Percentiles rank a stretch among this genome's conserved stretches.
phyloP scores from a whole-genome alignment of 1,140 invertebrate genomes.

The Paramacrobiotus metropolitanus region DNA sequence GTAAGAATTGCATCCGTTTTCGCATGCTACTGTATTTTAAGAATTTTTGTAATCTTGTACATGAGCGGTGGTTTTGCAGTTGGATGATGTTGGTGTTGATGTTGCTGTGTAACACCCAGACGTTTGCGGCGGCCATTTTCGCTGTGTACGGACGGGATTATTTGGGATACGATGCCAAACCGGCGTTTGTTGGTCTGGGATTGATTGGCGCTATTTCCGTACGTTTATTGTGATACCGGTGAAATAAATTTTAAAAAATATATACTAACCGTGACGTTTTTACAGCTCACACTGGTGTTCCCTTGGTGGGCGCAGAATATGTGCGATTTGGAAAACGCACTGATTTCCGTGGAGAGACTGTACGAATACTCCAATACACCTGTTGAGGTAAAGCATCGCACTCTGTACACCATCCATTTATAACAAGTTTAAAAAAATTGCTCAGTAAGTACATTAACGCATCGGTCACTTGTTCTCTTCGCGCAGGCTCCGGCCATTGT shows the following conservation, averaged over 20 bases:
- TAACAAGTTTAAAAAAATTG: no score
- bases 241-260: no score
- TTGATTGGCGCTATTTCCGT: not conserved
- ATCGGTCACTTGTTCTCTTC: no score
- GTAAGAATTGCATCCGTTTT: not conserved
- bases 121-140: slow-evolving; percentile 65
- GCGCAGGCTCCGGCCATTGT: no score
- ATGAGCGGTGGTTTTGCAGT: slow-evolving; percentile 23
- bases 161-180: not conserved
- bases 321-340: slow-evolving; percentile 87
- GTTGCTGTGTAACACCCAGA: slow-evolving; percentile 71
- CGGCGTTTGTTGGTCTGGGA: not conserved
- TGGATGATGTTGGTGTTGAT: slow-evolving; percentile 75
- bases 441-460: no score
- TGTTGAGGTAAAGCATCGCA: slow-evolving; percentile 28
- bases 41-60: not conserved
- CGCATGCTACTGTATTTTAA: not conserved
- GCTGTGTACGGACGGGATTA: slow-evolving; percentile 47
- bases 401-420: no score
- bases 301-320: slow-evolving; percentile 92
- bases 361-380: slow-evolving; percentile 75
- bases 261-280: not conserved
- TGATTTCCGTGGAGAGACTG: slow-evolving; percentile 87
- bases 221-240: not conserved
- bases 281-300: slow-evolving; percentile 21